Conservation (phyloP, 2,888 invertebrate genomes). For the Pherbina coryleti region DNA sequence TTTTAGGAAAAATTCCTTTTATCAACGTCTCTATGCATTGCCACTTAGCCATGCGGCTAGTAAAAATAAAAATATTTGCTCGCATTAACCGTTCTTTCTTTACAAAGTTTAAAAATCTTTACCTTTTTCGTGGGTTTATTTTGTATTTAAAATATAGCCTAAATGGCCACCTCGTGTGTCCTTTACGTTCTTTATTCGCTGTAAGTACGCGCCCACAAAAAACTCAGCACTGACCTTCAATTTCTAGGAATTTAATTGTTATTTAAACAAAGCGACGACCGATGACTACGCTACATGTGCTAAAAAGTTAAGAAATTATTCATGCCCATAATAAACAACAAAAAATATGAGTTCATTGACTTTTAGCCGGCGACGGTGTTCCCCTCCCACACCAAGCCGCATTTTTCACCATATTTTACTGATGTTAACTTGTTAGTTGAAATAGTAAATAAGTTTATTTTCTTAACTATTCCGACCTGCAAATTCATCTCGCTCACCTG, state of each 20-base stretch:
- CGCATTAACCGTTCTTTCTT: too few relatives aligned
- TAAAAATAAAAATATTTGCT: too few relatives aligned
- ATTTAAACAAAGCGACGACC: neutral
- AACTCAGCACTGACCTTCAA: slow-evolving; percentile 11
- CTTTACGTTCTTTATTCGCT: neutral
- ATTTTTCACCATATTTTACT: too few relatives aligned
- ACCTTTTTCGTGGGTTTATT: too few relatives aligned
- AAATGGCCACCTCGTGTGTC: neutral
- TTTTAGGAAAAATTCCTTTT: neutral
- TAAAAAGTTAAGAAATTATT: neutral
- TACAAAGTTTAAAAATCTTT: too few relatives aligned
- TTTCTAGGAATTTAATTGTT: neutral
- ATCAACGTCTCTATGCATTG: neutral
- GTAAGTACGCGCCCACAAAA: neutral
- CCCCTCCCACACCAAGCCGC: neutral
- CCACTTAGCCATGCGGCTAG: neutral
- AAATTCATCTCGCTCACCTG: too few relatives aligned
- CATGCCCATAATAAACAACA: neutral
- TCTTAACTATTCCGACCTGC: too few relatives aligned
- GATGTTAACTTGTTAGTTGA: too few relatives aligned
- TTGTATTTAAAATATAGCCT: too few relatives aligned
- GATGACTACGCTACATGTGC: neutral
- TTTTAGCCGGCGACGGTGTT: neutral
- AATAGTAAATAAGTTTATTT: too few relatives aligned
- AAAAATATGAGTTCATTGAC: slow-evolving; percentile 17